A percentile compares a stretch with the other conserved stretches of the same genome.
Conservation (phyloP, 1,140 invertebrate genomes). For the Araneus ventricosus region DNA sequence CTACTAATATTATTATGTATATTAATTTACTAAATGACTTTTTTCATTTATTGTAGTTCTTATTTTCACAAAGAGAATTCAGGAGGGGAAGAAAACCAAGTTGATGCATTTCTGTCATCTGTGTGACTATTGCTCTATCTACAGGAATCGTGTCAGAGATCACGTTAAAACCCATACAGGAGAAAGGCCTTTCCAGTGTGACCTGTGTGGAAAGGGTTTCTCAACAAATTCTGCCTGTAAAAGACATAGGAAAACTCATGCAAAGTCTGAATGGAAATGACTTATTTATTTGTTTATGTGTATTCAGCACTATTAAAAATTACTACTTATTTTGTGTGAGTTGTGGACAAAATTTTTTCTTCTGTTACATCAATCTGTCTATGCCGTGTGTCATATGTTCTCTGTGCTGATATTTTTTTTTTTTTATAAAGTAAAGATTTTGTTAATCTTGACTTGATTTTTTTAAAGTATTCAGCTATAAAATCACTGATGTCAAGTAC, state of each 20-base stretch:
- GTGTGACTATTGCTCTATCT: not conserved
- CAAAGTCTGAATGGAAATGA: not conserved
- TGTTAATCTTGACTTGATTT: too few species aligned
- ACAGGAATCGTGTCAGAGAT: not conserved
- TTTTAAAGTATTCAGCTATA: too few species aligned
- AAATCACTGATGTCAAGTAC: too few species aligned
- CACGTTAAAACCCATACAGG: not conserved
- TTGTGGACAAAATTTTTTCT: not conserved
- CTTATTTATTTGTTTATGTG: not conserved
- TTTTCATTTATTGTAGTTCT: not conserved
- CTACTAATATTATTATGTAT: too few species aligned
- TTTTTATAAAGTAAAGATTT: too few species aligned
- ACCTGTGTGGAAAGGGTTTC: not conserved
- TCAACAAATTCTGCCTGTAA: not conserved
- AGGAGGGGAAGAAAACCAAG: not conserved
- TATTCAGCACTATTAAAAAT: not conserved
- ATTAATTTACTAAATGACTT: not conserved
- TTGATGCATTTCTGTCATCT: not conserved
- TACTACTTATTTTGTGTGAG: not conserved
- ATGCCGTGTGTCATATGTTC: too few species aligned
- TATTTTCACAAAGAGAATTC: not conserved
- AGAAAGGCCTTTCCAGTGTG: not conserved
- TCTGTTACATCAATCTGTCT: not conserved
- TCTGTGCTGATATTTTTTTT: too few species aligned
- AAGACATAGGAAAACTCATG: slow-evolving; percentile 7